phyloP scores from a whole-genome alignment of 1,140 invertebrate species.

The Sinella curviseta region DNA sequence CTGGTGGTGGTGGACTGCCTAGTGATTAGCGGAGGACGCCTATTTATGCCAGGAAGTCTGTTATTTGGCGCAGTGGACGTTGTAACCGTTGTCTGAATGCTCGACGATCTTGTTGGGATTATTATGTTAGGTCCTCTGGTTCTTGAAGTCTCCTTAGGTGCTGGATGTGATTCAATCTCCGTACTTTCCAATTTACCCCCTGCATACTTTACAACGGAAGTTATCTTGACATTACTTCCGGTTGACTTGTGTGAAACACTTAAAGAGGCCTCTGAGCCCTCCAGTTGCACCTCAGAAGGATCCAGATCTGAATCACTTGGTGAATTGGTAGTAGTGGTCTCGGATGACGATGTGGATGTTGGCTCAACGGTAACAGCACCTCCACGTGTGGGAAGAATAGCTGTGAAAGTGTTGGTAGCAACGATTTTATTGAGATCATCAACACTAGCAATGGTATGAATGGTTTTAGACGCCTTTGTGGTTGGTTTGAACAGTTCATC shows the following conservation, averaged over 20 bases:
- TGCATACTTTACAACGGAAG: constrained; percentile 40
- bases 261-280: neutral
- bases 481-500: constrained; percentile 43
- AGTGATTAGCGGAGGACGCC: neutral
- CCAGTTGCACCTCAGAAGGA: neutral
- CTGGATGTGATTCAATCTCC: neutral
- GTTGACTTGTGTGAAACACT: neutral
- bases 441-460: constrained; percentile 52
- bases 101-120: neutral
- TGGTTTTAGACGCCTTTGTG: constrained; percentile 22
- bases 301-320: neutral
- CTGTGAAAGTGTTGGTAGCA: constrained; percentile 48
- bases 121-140: constrained; percentile 11
- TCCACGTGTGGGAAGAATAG: constrained; percentile 34
- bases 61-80: neutral
- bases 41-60: neutral
- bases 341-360: neutral
- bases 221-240: neutral
- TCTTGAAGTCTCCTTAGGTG: neutral
- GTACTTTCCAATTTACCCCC: constrained; percentile 39
- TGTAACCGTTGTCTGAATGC: neutral
- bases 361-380: neutral
- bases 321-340: neutral
- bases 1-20: neutral
- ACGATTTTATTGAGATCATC: constrained; percentile 53